phyloP scores from a whole-genome alignment of 2,888 invertebrate genomes.

The Drosophila limbata region DNA sequence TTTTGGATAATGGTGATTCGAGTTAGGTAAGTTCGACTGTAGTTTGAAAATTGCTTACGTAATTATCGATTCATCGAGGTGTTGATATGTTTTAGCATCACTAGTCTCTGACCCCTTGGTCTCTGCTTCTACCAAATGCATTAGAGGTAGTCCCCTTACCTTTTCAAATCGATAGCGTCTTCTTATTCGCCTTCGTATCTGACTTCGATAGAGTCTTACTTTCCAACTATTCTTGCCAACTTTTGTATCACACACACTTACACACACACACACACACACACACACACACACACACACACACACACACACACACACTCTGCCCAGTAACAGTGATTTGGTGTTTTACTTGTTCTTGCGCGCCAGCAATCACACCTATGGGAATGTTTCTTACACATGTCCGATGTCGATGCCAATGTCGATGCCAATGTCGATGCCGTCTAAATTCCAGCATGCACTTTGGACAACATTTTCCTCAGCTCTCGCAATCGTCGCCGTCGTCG shows the following conservation, averaged over 20 bases:
- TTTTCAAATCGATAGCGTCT: background rate
- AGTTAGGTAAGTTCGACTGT: no score
- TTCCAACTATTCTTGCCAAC: no score
- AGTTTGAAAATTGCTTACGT: no score
- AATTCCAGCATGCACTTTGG: constrained; percentile 77
- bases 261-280: background rate
- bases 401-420: constrained; percentile 15
- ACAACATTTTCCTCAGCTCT: constrained; percentile 70
- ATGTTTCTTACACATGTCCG: constrained; percentile 77
- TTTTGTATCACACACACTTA: background rate
- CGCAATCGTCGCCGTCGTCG: constrained; percentile 40
- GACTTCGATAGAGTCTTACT: background rate
- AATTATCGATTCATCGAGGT: no score
- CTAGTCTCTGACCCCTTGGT: background rate
- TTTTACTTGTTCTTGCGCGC: constrained; percentile 80
- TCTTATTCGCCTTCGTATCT: background rate
- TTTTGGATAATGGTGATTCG: no score
- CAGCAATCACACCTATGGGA: constrained; percentile 81
- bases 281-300: background rate
- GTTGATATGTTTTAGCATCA: background rate
- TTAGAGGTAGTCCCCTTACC: background rate
- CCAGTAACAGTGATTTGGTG: constrained; percentile 77
- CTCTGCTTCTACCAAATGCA: background rate
- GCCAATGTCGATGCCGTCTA: constrained; percentile 18
- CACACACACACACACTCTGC: constrained; percentile 11